These are phyloP conservation scores for Stomatorhinus ivindoensis DNA, from an alignment of 2,113 vertebrate species.

Conservation along the genomic window DNA sequence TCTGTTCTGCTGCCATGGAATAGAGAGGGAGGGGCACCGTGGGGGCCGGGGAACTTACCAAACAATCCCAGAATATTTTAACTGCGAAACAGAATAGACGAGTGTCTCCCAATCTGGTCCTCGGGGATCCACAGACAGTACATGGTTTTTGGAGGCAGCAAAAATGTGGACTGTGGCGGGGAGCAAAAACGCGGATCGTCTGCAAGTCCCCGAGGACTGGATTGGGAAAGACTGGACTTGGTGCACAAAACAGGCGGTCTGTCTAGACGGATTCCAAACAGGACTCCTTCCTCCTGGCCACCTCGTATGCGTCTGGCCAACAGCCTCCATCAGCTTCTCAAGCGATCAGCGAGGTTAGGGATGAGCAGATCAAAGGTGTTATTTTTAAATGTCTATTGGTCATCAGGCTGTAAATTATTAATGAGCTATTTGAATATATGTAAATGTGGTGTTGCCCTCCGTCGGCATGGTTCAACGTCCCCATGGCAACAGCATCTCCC, in stretches of 20 bases:
- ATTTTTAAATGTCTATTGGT: slow-evolving; percentile 14
- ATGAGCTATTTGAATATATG: slow-evolving; percentile 60
- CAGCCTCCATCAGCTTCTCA: background rate
- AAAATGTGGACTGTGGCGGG: background rate
- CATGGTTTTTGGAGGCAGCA: background rate
- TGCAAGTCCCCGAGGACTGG: background rate
- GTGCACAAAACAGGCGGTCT: background rate
- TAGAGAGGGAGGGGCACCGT: background rate
- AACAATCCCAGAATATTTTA: slow-evolving; percentile 2
- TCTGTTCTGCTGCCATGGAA: background rate
- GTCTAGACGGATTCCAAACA: background rate
- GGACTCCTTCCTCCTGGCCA: background rate
- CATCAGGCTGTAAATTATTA: slow-evolving; percentile 22
- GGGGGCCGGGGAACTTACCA: background rate
- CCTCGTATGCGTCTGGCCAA: background rate
- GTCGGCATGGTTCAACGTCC: slow-evolving; percentile 55
- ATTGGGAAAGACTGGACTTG: background rate
- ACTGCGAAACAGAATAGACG: background rate
- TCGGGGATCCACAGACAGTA: background rate
- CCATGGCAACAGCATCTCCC: slow-evolving; percentile 62
- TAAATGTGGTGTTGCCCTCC: slow-evolving; percentile 49
- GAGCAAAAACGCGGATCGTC: background rate
- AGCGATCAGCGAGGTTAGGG: background rate
- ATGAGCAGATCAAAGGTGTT: slow-evolving; percentile 6
- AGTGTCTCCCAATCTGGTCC: background rate